These are phyloP conservation scores for Ophioderma brevispina DNA, from an alignment of 35 echinoderm and acorn worm genomes.

Conservation along the genomic window DNA sequence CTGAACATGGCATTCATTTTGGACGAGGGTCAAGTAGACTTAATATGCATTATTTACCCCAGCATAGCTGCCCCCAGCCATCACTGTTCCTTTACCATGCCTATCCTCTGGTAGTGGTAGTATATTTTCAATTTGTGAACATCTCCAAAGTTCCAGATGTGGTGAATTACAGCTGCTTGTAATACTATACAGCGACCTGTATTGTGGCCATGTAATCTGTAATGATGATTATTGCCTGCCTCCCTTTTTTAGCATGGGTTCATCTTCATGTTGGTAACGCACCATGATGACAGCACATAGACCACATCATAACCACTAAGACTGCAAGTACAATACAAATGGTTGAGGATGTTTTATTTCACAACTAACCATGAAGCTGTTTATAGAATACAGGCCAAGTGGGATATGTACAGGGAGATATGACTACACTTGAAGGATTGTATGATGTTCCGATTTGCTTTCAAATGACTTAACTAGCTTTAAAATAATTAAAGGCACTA, in stretches of 20 bases:
- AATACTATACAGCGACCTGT: neutral
- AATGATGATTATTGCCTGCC: neutral
- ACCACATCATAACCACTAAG: too few species aligned
- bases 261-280: neutral
- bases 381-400: too few species aligned
- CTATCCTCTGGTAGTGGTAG: neutral
- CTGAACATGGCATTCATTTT: neutral
- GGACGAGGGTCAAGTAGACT: neutral
- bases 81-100: neutral
- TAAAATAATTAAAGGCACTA: too few species aligned
- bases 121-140: neutral
- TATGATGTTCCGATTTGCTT: too few species aligned
- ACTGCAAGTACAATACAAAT: too few species aligned
- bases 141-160: neutral
- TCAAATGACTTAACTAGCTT: too few species aligned
- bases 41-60: neutral
- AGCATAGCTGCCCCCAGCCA: neutral
- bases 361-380: too few species aligned
- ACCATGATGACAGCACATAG: too few species aligned
- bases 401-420: too few species aligned
- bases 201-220: neutral
- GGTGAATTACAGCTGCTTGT: neutral
- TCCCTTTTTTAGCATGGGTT: neutral
- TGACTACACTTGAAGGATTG: too few species aligned
- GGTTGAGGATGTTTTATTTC: too few species aligned